Base-by-base conservation (phyloP, 2,888 invertebrate genomes). In the Sicus ferrugineus region DNA sequence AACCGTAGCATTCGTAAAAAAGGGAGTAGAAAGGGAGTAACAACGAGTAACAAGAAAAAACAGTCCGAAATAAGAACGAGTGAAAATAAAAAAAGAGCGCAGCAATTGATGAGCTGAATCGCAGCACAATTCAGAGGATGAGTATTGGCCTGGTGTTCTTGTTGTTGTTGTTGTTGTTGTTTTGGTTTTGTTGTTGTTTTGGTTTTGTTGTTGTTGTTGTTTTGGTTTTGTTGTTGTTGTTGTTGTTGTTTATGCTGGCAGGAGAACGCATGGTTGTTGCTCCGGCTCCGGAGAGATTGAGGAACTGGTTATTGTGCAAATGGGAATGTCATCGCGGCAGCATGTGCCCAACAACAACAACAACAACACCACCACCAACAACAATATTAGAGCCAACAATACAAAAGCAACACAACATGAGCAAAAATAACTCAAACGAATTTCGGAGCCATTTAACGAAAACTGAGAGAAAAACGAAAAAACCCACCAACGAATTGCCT, bases 251-350 rank as follows among this genome's bases (percentile, higher is more conserved):
- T 42, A n/a, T 58, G 54, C 38, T 65, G 62, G n/a, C 46, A 46
- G 38, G 11, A 9, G 11, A 9, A 34, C 11, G 11, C 28, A 62
- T 68, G 70, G 66, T 69, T 72, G 68, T 54, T 64, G 61, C 34
- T 48, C 54, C 63, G 69, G 46, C 54, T 63, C 30, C 59, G n/a
- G 30, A 48, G 50, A 72, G 71, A 67, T 73, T 64, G 68, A 61
- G 73, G 74, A 75, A 74, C 75, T 74, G 67, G 74, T 75, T 76
- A 67, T 75, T 72, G 75, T 73, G 73, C 74, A 76, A 76, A 75
- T 76, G 74, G 73, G 76, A 73, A 76, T 76, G 75, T 75, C 75
- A 74, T 74, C 76, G 71, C 72, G 74, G 73, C 74, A 74, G 72
- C 72, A 73, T 72, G 76, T 72, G 71, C 74, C 67, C 74, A 68